A percentile compares a stretch with the other conserved stretches of the same genome.
Conservation (phyloP, 2,797 vertebrate genomes). For the Hyperoplus immaculatus region DNA sequence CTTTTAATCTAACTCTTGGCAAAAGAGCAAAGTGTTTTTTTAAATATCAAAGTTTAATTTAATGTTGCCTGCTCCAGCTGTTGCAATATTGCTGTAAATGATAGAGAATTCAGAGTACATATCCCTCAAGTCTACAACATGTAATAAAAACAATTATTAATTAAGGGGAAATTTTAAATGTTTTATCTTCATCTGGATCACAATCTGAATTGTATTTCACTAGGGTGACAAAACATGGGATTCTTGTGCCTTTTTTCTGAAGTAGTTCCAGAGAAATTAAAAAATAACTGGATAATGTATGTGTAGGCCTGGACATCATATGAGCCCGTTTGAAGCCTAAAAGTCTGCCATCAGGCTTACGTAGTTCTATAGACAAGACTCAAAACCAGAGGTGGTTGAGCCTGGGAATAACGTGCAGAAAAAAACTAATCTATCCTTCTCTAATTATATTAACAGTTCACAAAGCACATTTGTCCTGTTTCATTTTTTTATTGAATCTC, state of each 20-base stretch:
- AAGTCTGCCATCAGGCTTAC: background rate
- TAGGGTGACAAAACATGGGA: background rate
- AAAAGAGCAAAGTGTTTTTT: background rate
- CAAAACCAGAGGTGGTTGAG: background rate
- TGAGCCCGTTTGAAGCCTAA: background rate
- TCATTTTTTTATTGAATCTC: background rate
- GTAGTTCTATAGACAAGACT: background rate
- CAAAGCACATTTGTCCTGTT: background rate
- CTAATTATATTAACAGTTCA: background rate
- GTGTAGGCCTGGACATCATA: background rate
- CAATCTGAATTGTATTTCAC: background rate
- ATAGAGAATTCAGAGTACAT: background rate
- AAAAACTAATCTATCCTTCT: background rate
- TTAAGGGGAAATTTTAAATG: too few relatives aligned
- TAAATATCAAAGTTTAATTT: slow-evolving; percentile 8
- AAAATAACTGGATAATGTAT: background rate
- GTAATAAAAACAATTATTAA: too few relatives aligned
- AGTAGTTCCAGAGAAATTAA: background rate
- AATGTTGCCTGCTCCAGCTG: background rate
- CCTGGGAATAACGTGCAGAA: background rate
- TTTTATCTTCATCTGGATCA: background rate
- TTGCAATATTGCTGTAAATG: background rate
- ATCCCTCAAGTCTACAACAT: background rate
- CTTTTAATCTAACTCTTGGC: slow-evolving; percentile 3
- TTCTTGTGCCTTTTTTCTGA: background rate